phyloP scores from a whole-genome alignment of 1,140 invertebrate species.

The Pteromalus puparum region DNA sequence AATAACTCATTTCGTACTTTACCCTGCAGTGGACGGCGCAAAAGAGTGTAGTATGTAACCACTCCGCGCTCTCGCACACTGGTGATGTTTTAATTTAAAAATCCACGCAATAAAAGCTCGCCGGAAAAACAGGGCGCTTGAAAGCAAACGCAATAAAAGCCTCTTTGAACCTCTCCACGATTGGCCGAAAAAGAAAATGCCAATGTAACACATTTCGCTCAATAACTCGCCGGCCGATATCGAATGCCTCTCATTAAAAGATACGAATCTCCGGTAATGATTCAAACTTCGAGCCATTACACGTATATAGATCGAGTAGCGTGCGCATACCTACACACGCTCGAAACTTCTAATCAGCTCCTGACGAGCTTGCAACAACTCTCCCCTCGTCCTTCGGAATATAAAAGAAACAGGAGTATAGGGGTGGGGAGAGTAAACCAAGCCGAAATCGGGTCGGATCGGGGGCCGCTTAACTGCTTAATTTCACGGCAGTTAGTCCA shows the following conservation, averaged over 20 bases:
- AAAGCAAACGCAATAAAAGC: slow-evolving; percentile 12
- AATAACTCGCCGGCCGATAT: background rate
- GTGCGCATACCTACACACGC: background rate
- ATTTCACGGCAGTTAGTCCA: slow-evolving; percentile 40
- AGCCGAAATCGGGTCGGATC: background rate
- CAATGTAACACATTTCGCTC: background rate
- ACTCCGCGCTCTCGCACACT: no score
- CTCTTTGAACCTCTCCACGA: background rate
- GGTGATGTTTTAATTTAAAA: background rate
- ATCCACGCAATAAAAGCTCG: background rate
- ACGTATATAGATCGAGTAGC: background rate
- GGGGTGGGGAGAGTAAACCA: background rate
- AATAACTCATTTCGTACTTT: background rate
- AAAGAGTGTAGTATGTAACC: background rate
- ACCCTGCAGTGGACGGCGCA: background rate
- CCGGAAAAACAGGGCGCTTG: background rate
- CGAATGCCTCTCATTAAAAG: slow-evolving; percentile 23
- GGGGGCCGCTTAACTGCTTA: background rate
- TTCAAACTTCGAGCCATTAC: background rate
- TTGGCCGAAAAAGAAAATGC: background rate
- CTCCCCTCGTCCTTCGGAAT: background rate
- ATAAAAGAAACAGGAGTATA: background rate
- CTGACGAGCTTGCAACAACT: background rate
- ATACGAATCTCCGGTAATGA: background rate
- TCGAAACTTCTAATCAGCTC: slow-evolving; percentile 13